Conservation (phyloP, 2,888 invertebrate species). For the Penaeus monodon region DNA sequence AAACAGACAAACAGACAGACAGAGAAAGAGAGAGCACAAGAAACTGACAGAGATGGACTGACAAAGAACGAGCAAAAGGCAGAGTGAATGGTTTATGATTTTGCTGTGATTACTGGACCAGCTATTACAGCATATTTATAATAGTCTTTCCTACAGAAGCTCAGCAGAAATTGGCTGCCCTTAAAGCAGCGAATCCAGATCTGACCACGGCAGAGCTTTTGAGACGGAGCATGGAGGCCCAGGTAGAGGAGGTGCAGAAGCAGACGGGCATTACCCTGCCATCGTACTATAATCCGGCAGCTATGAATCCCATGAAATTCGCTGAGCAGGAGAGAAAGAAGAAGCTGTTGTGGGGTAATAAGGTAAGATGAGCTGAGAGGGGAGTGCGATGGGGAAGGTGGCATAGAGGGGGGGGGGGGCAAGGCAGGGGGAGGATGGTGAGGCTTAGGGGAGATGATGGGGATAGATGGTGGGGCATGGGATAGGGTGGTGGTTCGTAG, state of each 20-base stretch:
- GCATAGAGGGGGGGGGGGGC: no score
- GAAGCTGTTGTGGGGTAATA: conserved; percentile 90
- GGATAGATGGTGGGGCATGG: no score
- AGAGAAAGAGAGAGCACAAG: background rate
- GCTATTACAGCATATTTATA: background rate
- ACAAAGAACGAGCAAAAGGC: no score
- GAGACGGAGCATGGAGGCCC: conserved; percentile 57
- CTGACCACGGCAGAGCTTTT: conserved; percentile 49
- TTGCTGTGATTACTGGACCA: background rate
- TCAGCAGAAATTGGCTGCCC: conserved; percentile 53
- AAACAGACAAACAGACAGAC: no score
- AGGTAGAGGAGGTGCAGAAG: conserved; percentile 56
- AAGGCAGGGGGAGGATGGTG: no score
- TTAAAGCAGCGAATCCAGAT: conserved; percentile 55
- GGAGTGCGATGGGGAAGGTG: no score
- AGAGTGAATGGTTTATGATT: no score
- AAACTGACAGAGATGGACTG: no score
- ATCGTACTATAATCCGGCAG: conserved; percentile 81
- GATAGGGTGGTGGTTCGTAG: no score
- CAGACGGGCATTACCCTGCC: conserved; percentile 74
- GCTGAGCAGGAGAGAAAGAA: conserved; percentile 91
- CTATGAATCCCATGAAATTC: conserved; percentile 84
- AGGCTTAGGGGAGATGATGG: no score
- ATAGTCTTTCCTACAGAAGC: conserved; percentile 45
- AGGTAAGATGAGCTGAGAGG: conserved; percentile 71